These are phyloP conservation scores for Mycalesis mineus DNA, from an alignment of 2,888 invertebrate genomes.

Conservation along the genomic window DNA sequence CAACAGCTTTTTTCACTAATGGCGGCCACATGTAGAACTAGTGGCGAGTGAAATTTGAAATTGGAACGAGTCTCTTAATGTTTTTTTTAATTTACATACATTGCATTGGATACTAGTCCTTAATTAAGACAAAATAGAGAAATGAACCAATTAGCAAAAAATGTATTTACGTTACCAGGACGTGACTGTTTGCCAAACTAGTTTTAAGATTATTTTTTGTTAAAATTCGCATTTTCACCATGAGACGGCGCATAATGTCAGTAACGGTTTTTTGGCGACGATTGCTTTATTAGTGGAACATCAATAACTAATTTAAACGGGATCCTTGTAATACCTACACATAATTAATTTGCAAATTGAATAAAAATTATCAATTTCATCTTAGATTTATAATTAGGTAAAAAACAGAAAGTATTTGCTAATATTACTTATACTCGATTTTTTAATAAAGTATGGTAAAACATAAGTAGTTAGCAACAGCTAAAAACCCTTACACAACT, in stretches of 20 bases:
- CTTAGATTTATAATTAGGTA: no score
- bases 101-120: no score
- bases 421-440: no score
- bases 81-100: no score
- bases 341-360: background rate
- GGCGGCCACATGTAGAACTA: constrained; percentile 43
- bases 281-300: background rate
- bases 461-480: no score
- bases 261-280: background rate
- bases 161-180: background rate
- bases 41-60: constrained; percentile 40
- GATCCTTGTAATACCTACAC: background rate
- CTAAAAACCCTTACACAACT: no score
- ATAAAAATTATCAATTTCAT: no score
- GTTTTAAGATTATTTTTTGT: constrained; percentile 3
- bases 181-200: constrained; percentile 6
- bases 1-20: constrained; percentile 60
- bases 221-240: background rate
- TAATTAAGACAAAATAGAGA: constrained; percentile 18
- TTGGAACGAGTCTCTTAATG: constrained; percentile 45
- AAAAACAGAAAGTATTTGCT: no score
- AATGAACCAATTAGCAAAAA: constrained; percentile 17
- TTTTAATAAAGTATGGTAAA: no score
- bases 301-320: background rate
- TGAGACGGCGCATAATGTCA: background rate